Base-by-base conservation (phyloP, 2,888 invertebrate genomes). In the Aleiodes leptofemur region DNA sequence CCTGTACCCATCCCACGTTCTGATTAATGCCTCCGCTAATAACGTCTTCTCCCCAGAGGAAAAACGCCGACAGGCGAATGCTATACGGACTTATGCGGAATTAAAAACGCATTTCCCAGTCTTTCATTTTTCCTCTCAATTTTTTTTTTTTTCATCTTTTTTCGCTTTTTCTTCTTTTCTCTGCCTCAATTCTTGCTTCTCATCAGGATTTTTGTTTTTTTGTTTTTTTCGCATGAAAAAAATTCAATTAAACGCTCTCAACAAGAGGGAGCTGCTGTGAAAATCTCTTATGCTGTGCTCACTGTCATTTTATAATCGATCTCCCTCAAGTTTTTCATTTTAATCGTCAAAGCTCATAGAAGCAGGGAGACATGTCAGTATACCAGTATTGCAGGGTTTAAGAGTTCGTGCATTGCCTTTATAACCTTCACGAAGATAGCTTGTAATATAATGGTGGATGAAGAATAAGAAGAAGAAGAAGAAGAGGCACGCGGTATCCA, bases 21-120 rank as follows among this genome's bases (percentile, higher is more conserved):
- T 85, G 85, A 85, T 88, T 88, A 88, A 88, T 88, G 88, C 86
- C 87, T 83, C 85, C 82, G 86, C 87, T 88, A 88, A 88, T 88
- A 88, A 88, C 87, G 85, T 87, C 86, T 86, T 86, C 82, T 86
- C 87, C 83, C 88, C 77, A 72, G 83, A 81, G 85, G 83, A 80
- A 78, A 79, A 81, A 73, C 73, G 64, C 72, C 72, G 73, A 73
- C 74, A 80, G 72, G 76, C 72, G 72, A 70, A 69, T 72, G 51
- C 76, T 80, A 79, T 68, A 76, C 80, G 82, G 85, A 87, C 87
- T 87, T 86, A 87, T 87, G 86, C 87, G 85, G 86, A 88, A 88
- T 88, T 87, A 88, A 88, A 88, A 87, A 86, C 85, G 83, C 84
- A 70, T 76, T 43, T 69, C 59, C 14, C 51, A 64, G 38, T 64